A percentile compares a stretch with the other conserved stretches of the same genome.
These are phyloP conservation scores for Sipha flava DNA, from an alignment of 1,140 invertebrate species.

Conservation along the genomic window DNA sequence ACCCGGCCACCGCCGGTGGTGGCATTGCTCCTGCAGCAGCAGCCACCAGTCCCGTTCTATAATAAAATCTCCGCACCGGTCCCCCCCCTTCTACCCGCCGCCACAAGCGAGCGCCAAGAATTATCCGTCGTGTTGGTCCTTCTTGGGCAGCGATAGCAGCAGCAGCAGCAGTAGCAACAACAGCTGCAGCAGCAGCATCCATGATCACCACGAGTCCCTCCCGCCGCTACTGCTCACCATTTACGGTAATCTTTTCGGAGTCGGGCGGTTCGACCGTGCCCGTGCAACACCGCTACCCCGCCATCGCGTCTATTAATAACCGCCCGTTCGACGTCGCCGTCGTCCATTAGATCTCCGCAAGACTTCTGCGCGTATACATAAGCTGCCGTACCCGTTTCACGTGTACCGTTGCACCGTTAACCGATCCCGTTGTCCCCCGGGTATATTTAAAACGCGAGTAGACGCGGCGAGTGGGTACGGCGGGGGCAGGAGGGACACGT, in stretches of 20 bases:
- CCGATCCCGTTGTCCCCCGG: background rate
- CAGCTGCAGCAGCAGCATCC: too few species aligned
- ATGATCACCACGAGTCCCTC: background rate
- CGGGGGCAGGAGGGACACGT: too few species aligned
- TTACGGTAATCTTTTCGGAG: slow-evolving; percentile 3
- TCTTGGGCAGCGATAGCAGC: background rate
- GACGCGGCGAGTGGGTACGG: too few species aligned
- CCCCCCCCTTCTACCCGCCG: background rate
- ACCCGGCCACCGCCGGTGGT: background rate
- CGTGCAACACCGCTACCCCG: too few species aligned
- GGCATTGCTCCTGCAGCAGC: background rate
- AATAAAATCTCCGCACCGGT: background rate
- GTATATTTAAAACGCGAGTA: background rate
- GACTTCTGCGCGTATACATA: too few species aligned
- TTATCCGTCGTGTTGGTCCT: background rate
- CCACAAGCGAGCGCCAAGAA: background rate
- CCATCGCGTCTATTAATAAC: background rate
- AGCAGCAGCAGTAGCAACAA: background rate
- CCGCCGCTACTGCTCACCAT: background rate
- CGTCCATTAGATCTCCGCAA: too few species aligned
- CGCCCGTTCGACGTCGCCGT: too few species aligned
- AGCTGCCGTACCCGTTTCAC: background rate
- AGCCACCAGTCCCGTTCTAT: background rate
- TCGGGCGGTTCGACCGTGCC: background rate
- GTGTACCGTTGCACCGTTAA: too few species aligned